Evolutionary conservation across 2,888 invertebrate species (phyloP).

Genomic region (Hypolimnas misippus): DNA sequence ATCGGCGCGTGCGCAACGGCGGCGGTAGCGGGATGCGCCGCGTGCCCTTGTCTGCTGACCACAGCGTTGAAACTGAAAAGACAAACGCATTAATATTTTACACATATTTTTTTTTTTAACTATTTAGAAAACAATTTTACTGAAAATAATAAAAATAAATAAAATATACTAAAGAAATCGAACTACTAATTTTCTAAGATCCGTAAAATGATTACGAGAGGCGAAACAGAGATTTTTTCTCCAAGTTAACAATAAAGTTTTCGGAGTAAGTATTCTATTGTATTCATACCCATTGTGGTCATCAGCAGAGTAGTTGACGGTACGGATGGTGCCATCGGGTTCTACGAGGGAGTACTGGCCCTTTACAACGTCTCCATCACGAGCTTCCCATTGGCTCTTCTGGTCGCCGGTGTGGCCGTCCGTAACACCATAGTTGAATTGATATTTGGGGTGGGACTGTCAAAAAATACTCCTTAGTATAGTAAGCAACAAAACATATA

Average conservation of each 20-base stretch:
- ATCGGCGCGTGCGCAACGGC: conserved; percentile 56
- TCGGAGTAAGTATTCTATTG: neutral
- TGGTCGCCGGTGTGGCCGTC: conserved; percentile 86
- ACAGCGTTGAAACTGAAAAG: conserved; percentile 83
- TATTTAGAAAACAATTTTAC: too few species aligned
- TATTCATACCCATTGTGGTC: conserved; percentile 81
- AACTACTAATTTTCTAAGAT: too few species aligned
- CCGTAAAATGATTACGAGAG: too few species aligned
- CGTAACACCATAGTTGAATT: conserved; percentile 85
- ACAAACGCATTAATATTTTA: neutral
- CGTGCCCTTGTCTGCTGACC: conserved; percentile 83
- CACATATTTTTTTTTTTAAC: too few species aligned
- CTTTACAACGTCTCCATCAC: conserved; percentile 86
- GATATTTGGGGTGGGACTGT: conserved; percentile 85
- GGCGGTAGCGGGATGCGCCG: conserved; percentile 79
- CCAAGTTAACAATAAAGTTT: too few species aligned
- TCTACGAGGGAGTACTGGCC: conserved; percentile 87
- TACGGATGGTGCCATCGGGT: conserved; percentile 85
- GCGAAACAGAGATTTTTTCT: too few species aligned
- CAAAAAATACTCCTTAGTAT: too few species aligned
- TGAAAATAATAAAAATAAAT: too few species aligned
- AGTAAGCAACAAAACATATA: neutral
- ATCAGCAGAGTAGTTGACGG: conserved; percentile 85
- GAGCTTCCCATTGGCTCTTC: conserved; percentile 85
- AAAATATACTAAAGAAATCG: too few species aligned